phyloP scores from a whole-genome alignment of 2,888 invertebrate genomes.

The Sinohyriopsis cumingii region DNA sequence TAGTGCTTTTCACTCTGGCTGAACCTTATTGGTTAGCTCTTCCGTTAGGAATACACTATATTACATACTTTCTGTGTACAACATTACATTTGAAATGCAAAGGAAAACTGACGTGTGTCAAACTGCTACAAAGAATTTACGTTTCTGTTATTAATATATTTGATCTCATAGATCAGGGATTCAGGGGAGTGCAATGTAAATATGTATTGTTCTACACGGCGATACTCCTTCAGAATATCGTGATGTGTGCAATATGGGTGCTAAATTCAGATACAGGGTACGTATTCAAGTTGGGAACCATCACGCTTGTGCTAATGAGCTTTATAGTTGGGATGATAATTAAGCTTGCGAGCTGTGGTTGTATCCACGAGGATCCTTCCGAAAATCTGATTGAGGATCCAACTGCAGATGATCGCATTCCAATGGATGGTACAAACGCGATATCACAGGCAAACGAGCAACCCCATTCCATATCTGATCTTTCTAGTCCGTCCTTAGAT shows the following conservation, averaged over 20 bases:
- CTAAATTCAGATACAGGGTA: conserved; percentile 40
- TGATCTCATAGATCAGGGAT: conserved; percentile 38
- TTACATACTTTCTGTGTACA: conserved; percentile 27
- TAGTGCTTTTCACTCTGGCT: conserved; percentile 37
- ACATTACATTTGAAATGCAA: conserved; percentile 24
- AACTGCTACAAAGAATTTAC: conserved; percentile 23
- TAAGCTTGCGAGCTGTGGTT: conserved; percentile 53
- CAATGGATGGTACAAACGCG: conserved; percentile 3
- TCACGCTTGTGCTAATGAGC: conserved; percentile 43
- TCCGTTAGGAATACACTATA: conserved; percentile 40
- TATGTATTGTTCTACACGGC: conserved; percentile 53
- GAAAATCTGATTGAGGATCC: conserved; percentile 26
- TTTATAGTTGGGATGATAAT: conserved; percentile 53
- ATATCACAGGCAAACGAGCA: conserved; percentile 4
- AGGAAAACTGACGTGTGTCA: conserved; percentile 15
- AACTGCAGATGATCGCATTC: background rate
- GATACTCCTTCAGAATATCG: conserved; percentile 54
- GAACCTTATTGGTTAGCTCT: conserved; percentile 40
- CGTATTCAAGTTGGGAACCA: conserved; percentile 42
- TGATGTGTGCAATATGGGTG: conserved; percentile 58
- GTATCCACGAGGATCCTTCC: conserved; percentile 33
- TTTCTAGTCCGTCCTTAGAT: conserved; percentile 3
- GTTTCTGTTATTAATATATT: conserved; percentile 45
- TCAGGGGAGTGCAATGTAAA: conserved; percentile 46
- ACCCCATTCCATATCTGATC: background rate